These are phyloP conservation scores for Carassius carassius DNA, from an alignment of 2,113 vertebrate genomes.

Conservation along the genomic window DNA sequence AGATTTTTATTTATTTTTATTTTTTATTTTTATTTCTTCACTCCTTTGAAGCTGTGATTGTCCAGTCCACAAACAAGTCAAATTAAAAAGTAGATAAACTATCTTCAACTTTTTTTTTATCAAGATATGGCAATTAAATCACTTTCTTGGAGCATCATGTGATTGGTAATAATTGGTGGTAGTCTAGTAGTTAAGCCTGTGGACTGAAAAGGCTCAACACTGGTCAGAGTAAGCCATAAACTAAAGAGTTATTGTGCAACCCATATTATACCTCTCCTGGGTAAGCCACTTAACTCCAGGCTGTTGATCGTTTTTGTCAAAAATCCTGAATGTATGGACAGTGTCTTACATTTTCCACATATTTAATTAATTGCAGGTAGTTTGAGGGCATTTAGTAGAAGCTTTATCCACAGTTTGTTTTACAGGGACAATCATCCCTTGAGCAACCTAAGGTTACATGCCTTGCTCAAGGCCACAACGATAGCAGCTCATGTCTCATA, in stretches of 20 bases:
- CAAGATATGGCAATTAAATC: neutral
- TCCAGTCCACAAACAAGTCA: neutral
- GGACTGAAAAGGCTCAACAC: neutral
- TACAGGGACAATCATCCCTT: neutral
- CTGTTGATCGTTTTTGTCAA: neutral
- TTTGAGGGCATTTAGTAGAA: neutral
- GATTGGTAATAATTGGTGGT: neutral
- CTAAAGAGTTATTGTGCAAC: neutral
- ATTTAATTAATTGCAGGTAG: neutral
- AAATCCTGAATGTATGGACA: neutral
- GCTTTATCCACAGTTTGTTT: neutral
- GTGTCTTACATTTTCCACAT: neutral
- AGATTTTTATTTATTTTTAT: too few relatives aligned
- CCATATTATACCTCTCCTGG: neutral
- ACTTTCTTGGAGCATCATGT: neutral
- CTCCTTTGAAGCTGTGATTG: neutral
- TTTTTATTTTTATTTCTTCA: neutral
- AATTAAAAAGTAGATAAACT: neutral
- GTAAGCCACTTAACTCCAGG: too few relatives aligned
- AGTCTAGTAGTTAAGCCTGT: neutral
- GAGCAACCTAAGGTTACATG: neutral
- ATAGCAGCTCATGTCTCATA: neutral
- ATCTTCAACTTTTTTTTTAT: neutral
- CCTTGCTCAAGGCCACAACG: neutral
- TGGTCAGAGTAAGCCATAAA: neutral